Evolutionary conservation across 2,113 vertebrate genomes (phyloP).

Genomic region (Tragelaphus strepsiceros): DNA sequence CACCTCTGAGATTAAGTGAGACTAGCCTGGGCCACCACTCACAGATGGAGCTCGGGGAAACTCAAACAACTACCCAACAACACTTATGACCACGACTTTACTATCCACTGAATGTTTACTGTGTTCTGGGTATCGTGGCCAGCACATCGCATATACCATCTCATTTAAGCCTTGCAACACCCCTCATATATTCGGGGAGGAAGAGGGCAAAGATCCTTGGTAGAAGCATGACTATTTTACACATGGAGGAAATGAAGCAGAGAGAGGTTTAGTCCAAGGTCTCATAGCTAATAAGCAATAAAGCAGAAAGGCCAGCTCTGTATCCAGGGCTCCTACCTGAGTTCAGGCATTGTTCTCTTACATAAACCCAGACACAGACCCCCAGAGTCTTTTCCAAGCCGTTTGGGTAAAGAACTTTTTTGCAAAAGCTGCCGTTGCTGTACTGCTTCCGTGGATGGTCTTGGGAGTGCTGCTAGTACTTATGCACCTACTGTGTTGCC

Average conservation of each 20-base stretch:
- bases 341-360: neutral
- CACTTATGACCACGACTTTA: neutral
- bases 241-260: neutral
- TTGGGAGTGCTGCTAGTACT: neutral
- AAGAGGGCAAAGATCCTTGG: neutral
- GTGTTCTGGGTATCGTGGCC: neutral
- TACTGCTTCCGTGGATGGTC: rapidly evolving
- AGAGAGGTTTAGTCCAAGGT: neutral
- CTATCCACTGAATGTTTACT: rapidly evolving
- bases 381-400: neutral
- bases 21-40: rapidly evolving
- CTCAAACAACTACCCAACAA: neutral
- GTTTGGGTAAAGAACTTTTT: neutral
- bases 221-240: neutral
- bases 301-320: neutral
- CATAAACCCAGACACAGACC: rapidly evolving
- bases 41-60: neutral
- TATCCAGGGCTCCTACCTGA: neutral
- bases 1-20: neutral
- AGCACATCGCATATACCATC: neutral
- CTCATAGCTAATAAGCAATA: too few relatives aligned
- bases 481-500: neutral
- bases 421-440: neutral
- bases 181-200: neutral
- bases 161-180: neutral